Evolutionary conservation across 2,797 vertebrate genomes (phyloP).

Genomic region (Artibeus lituratus): DNA sequence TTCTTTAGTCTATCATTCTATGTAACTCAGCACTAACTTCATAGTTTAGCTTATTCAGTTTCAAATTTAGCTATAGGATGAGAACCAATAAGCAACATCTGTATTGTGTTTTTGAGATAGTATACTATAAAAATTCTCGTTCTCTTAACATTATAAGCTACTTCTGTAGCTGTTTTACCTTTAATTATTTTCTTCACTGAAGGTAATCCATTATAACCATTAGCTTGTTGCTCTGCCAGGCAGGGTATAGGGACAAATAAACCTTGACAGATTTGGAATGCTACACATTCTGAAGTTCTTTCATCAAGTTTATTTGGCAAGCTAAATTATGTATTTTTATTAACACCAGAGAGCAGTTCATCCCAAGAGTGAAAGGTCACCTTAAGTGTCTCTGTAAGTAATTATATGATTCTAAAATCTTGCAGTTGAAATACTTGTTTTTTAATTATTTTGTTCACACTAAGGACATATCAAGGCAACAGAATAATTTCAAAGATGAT

Average conservation of each 20-base stretch:
- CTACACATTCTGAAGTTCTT: slow-evolving; percentile 22
- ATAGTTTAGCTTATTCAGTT: not conserved
- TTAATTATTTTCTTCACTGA: slow-evolving; percentile 18
- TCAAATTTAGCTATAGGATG: slow-evolving; percentile 5
- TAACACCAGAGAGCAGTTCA: not conserved
- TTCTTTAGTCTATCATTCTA: not conserved
- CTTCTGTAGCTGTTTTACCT: not conserved
- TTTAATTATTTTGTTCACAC: not conserved
- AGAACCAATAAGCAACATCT: not conserved
- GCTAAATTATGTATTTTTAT: slow-evolving; percentile 35
- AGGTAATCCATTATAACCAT: not conserved
- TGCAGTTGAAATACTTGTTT: not conserved
- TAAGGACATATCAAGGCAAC: not conserved
- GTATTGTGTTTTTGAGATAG: not conserved
- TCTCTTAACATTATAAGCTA: slow-evolving; percentile 15
- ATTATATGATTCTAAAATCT: not conserved
- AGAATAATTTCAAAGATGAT: not conserved
- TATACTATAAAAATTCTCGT: slow-evolving; percentile 1
- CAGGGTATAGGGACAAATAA: not conserved
- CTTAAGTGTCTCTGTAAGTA: slow-evolving; percentile 11
- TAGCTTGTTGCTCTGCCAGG: not conserved
- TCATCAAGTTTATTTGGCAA: not conserved
- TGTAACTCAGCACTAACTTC: not conserved
- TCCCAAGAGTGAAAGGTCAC: not conserved
- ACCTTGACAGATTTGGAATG: not conserved